Conservation (phyloP, 2,888 invertebrate species). For the Netelia inedita region DNA sequence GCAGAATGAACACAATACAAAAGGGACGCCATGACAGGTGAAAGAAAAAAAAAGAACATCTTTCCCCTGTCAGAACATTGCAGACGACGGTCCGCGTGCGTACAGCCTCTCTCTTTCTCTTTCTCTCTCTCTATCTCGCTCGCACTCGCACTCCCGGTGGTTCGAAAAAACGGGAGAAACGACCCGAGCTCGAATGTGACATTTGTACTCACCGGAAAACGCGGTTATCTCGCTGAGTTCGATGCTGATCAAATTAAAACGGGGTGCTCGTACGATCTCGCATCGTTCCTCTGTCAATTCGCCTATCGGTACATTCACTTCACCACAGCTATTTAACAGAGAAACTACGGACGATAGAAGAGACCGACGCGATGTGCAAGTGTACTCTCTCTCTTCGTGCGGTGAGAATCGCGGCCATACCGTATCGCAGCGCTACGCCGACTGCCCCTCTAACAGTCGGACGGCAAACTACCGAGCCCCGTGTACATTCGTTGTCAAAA, state of each 20-base stretch:
- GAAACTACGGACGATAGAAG: conserved; percentile 11
- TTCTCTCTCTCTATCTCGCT: conserved; percentile 14
- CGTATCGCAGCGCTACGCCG: conserved; percentile 80
- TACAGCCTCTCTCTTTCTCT: conserved; percentile 54
- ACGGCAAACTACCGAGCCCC: conserved; percentile 76
- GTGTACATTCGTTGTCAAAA: conserved; percentile 76
- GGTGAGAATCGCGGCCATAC: conserved; percentile 78
- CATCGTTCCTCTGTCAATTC: conserved; percentile 23
- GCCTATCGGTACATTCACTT: conserved; percentile 34
- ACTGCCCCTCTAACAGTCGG: conserved; percentile 81
- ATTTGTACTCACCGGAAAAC: conserved; percentile 60
- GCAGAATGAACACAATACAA: conserved; percentile 9
- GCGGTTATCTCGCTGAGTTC: conserved; percentile 16
- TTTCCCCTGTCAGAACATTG: conserved; percentile 75
- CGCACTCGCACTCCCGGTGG: neutral
- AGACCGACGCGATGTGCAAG: conserved; percentile 67
- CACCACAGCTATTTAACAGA: conserved; percentile 6
- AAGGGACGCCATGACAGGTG: conserved; percentile 28
- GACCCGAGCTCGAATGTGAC: conserved; percentile 23
- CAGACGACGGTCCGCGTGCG: conserved; percentile 80
- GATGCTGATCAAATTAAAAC: conserved; percentile 7
- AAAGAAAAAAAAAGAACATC: conserved; percentile 60
- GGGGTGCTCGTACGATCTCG: neutral
- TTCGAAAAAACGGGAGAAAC: conserved; percentile 3
- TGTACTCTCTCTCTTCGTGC: conserved; percentile 58